These are phyloP conservation scores for Exephanes ischioxanthus DNA, from an alignment of 2,888 invertebrate genomes.

Conservation along the genomic window DNA sequence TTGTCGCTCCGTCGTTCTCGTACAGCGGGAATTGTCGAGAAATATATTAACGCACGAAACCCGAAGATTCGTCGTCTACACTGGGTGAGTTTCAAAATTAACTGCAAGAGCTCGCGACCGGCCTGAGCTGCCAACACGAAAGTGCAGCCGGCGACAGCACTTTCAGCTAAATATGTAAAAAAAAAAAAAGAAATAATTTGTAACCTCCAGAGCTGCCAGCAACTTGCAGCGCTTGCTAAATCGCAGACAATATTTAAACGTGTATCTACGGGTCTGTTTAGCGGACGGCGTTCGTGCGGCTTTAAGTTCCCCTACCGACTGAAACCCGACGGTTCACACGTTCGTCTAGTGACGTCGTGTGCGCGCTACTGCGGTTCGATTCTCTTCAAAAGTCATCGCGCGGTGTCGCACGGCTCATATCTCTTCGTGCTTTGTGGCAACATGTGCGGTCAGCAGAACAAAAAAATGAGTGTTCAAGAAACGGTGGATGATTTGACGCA, in stretches of 20 bases:
- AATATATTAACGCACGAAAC: constrained; percentile 4
- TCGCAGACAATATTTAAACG: neutral
- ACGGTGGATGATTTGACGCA: constrained; percentile 84
- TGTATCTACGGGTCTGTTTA: neutral
- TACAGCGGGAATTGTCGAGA: neutral
- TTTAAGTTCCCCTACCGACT: constrained; percentile 7
- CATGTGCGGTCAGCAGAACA: constrained; percentile 70
- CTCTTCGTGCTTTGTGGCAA: constrained; percentile 39
- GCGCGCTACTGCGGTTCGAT: constrained; percentile 3
- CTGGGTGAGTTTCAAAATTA: neutral
- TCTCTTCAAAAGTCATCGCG: constrained; percentile 2
- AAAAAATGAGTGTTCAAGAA: constrained; percentile 79
- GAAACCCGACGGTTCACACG: constrained; percentile 8
- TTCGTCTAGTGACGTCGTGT: constrained; percentile 11
- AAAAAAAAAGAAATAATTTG: neutral
- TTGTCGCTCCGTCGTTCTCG: constrained; percentile 1
- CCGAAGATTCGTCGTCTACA: neutral
- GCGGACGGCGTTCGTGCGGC: neutral
- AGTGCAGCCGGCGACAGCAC: neutral
- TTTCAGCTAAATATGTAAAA: neutral
- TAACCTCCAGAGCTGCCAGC: neutral
- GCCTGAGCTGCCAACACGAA: neutral
- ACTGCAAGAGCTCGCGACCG: neutral
- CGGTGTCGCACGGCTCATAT: constrained; percentile 21
- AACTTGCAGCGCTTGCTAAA: neutral